Conservation (phyloP, 2,888 invertebrate species). For the Aquatica leii region DNA sequence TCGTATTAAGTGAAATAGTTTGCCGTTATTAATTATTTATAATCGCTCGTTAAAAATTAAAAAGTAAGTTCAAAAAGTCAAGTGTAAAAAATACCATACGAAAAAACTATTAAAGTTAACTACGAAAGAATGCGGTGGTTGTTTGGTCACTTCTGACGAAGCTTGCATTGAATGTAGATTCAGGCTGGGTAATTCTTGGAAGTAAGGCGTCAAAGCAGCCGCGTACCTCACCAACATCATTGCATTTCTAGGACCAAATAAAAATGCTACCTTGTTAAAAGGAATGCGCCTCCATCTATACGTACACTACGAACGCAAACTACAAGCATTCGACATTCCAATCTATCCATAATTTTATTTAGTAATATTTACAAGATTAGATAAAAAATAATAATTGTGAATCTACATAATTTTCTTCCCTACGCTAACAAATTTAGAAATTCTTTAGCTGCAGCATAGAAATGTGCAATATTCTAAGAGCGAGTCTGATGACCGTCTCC, state of each 20-base stretch:
- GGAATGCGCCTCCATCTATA: conserved; percentile 23
- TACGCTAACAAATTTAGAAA: conserved; percentile 8
- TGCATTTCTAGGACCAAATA: conserved; percentile 33
- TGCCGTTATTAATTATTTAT: too few species aligned
- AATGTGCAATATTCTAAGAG: conserved; percentile 40
- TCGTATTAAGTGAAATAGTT: too few species aligned
- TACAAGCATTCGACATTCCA: conserved; percentile 10
- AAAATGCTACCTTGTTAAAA: conserved; percentile 31
- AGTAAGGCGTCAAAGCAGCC: conserved; percentile 54
- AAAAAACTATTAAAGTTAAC: conserved; percentile 33
- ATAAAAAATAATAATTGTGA: not conserved
- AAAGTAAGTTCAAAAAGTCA: conserved; percentile 21
- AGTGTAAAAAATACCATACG: conserved; percentile 13
- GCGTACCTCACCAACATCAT: conserved; percentile 43
- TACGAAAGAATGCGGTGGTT: conserved; percentile 42
- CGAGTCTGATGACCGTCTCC: conserved; percentile 55
- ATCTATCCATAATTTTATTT: conserved; percentile 3
- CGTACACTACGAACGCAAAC: conserved; percentile 6
- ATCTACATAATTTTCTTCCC: not conserved
- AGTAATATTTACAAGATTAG: conserved; percentile 3
- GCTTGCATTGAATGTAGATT: conserved; percentile 54
- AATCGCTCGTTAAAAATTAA: not conserved
- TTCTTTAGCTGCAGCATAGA: conserved; percentile 21
- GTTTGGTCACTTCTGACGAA: conserved; percentile 43
- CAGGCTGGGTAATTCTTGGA: conserved; percentile 54